Conservation (phyloP, 2,888 invertebrate genomes). For the Lepetodrilus schrolli region DNA sequence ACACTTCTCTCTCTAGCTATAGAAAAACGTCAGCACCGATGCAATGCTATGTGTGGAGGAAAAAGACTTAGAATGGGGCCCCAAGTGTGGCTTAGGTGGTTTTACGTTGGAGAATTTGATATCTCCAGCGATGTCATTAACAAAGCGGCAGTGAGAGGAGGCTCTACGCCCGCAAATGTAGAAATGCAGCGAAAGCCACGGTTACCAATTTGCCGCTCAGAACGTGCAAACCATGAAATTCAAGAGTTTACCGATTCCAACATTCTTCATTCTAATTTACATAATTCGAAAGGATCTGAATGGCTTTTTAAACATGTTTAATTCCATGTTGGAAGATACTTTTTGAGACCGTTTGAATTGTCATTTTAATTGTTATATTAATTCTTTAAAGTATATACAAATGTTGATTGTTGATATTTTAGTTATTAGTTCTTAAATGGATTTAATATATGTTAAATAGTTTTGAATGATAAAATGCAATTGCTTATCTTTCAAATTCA, state of each 20-base stretch:
- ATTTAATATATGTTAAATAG: too few species aligned
- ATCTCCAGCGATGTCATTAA: constrained; percentile 25
- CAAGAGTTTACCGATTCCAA: not conserved
- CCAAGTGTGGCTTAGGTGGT: constrained; percentile 23
- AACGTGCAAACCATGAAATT: constrained; percentile 18
- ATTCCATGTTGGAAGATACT: not conserved
- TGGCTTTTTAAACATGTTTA: not conserved
- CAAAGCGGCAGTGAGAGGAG: not conserved
- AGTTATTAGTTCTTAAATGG: too few species aligned
- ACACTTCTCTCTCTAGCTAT: not conserved
- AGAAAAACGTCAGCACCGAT: not conserved
- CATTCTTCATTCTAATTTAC: constrained; percentile 20
- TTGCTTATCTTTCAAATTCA: too few species aligned
- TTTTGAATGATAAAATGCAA: too few species aligned
- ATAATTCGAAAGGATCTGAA: not conserved
- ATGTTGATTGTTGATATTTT: too few species aligned
- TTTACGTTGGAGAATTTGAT: constrained; percentile 26
- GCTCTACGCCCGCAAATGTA: not conserved
- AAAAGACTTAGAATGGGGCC: constrained; percentile 17
- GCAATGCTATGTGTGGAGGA: not conserved
- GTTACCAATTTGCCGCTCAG: not conserved
- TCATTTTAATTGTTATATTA: not conserved
- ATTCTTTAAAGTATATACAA: too few species aligned
- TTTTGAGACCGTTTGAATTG: not conserved
- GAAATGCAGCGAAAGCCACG: not conserved